Conservation (phyloP, 2,113 vertebrate genomes). For the Butorides virescens region DNA sequence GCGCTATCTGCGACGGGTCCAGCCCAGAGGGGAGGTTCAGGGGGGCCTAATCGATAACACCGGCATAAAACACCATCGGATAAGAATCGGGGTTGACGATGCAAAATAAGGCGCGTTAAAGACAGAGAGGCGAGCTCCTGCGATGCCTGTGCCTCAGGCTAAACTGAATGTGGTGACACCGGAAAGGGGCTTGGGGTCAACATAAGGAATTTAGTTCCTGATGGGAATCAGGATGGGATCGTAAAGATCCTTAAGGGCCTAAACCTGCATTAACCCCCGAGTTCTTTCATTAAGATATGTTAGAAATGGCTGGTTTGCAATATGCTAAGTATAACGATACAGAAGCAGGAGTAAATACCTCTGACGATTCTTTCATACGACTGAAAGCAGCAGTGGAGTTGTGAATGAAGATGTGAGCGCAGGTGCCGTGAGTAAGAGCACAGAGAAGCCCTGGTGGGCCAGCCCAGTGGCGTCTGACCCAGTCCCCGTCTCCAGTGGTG, state of each 20-base stretch:
- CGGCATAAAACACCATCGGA: not conserved
- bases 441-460: not conserved
- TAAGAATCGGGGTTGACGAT: not conserved
- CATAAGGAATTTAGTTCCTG: not conserved
- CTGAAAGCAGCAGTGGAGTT: not conserved
- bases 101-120: not conserved
- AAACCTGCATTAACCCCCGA: not conserved
- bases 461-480: not conserved
- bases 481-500: accelerated
- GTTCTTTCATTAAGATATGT: not conserved
- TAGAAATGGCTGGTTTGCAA: not conserved
- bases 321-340: no score
- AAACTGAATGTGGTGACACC: not conserved
- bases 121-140: not conserved
- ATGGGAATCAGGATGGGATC: not conserved
- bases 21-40: not conserved
- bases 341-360: not conserved
- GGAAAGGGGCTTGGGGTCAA: not conserved
- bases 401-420: not conserved
- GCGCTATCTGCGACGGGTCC: not conserved
- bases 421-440: not conserved
- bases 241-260: not conserved
- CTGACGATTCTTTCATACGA: not conserved
- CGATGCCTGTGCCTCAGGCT: not conserved
- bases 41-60: no score